Base-by-base conservation (phyloP, 1,140 invertebrate species). In the Thalassaphorura encarpata region DNA sequence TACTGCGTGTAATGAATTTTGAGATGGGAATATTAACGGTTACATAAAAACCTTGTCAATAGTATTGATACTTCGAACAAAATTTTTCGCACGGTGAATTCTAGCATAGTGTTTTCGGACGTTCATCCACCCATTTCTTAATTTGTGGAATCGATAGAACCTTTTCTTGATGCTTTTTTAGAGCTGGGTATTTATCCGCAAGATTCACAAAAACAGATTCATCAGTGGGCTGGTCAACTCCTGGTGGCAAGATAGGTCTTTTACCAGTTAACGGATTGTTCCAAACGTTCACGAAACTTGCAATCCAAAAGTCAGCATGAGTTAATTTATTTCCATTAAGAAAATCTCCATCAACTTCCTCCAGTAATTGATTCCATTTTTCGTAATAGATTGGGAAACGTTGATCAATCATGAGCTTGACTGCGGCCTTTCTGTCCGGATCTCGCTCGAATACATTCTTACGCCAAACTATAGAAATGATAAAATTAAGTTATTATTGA, bases 261-360 rank as follows among this genome's bases (percentile, higher is more conserved):
- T 52, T n/a, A 16, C 1, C 2, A 41, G 1, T 1, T 26, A 52
- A 26, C 0, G 51, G 36, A n/a, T 43, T 39, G 27, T 52, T 39
- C 46, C 46, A 56, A 24, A 56, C 31, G 23, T 48, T 27, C 15
- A 51, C 23, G 21, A 56, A 56, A 21, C 26, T 39, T 6, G 54
- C 54, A 23, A 56, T 19, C 46, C 46, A 56, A 29, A 56, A 43
- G 36, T 56, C 54, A 18, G 54, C 54, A 39, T 48, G 29, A 42
- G 54, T 50, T 23, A 56, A 43, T 24, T 40, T 50, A n/a, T 31
- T 40, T 5, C 47, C 47, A 28, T 50, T 16, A 13, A 48, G 47
- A 43, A 24, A 56, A 4, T 48, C 54, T 8, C 21, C 29, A 4
- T 23, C 36, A 2, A 29, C 26, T 13, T 56, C 26, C 23, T 51